Conservation (phyloP, 1,140 invertebrate genomes). For the Spodoptera frugiperda region DNA sequence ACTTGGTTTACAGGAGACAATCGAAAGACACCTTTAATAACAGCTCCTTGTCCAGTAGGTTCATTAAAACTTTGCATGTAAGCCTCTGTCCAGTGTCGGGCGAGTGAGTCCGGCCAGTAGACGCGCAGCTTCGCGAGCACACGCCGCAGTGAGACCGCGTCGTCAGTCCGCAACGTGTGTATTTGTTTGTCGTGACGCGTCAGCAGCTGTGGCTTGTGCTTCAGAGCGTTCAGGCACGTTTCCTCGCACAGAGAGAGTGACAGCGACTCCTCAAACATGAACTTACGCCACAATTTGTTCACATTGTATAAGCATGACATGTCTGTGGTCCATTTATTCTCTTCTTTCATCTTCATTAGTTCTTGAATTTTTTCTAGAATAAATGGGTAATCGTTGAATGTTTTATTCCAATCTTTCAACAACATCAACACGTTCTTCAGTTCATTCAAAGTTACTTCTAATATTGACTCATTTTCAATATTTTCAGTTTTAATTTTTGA, state of each 20-base stretch:
- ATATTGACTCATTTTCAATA: slow-evolving; percentile 52
- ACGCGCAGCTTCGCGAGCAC: slow-evolving; percentile 66
- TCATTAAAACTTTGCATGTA: slow-evolving; percentile 55
- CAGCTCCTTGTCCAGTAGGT: slow-evolving; percentile 55
- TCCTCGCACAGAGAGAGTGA: slow-evolving; percentile 55
- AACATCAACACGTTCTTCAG: slow-evolving; percentile 57
- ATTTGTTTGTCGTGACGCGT: slow-evolving; percentile 55
- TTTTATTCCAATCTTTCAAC: slow-evolving; percentile 67
- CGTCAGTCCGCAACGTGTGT: slow-evolving; percentile 52
- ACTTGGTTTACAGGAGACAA: slow-evolving; percentile 59
- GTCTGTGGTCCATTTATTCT: slow-evolving; percentile 20
- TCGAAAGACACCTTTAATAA: slow-evolving; percentile 57
- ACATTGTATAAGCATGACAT: slow-evolving; percentile 58
- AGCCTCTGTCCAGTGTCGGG: slow-evolving; percentile 52
- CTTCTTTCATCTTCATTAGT: slow-evolving; percentile 56
- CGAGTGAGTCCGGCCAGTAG: slow-evolving; percentile 64
- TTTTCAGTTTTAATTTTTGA: slow-evolving; percentile 51
- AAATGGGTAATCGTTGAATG: slow-evolving; percentile 56
- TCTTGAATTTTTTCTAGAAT: slow-evolving; percentile 62
- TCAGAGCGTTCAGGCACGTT: slow-evolving; percentile 68
- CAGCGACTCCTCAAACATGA: slow-evolving; percentile 68
- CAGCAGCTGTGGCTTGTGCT: slow-evolving; percentile 68
- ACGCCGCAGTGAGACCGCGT: slow-evolving; percentile 53
- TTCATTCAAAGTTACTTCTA: slow-evolving; percentile 42
- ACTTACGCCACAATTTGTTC: slow-evolving; percentile 66